These are phyloP conservation scores for Euplexia lucipara DNA, from an alignment of 2,888 invertebrate species.

Conservation along the genomic window DNA sequence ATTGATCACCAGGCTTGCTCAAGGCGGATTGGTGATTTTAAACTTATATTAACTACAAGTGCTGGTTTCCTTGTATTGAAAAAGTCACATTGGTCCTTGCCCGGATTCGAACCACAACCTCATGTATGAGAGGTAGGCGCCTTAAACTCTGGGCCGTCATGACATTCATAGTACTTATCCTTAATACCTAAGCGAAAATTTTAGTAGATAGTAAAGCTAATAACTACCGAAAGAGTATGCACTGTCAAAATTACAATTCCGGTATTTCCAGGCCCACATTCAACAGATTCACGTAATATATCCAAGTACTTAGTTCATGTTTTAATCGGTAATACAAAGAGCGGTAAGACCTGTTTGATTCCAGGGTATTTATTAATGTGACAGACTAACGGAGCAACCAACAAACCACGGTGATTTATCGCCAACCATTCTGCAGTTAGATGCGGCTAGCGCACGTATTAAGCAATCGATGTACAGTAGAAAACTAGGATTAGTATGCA, in stretches of 20 bases:
- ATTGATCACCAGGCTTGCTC: too few species aligned
- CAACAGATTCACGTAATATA: constrained; percentile 30
- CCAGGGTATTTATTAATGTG: constrained; percentile 57
- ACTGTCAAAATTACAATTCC: constrained; percentile 25
- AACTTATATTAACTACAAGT: too few species aligned
- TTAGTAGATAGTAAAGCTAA: too few species aligned
- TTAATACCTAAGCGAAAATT: too few species aligned
- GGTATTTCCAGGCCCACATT: constrained; percentile 25
- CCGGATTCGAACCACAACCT: too few species aligned
- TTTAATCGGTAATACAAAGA: constrained; percentile 26
- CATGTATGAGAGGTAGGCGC: too few species aligned
- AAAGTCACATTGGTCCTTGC: too few species aligned
- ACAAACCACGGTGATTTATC: constrained; percentile 42
- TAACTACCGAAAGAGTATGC: too few species aligned
- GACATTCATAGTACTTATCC: too few species aligned
- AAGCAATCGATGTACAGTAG: constrained; percentile 31
- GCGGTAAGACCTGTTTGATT: constrained; percentile 41
- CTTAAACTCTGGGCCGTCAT: too few species aligned
- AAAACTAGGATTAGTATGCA: constrained; percentile 8
- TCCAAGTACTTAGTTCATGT: constrained; percentile 23
- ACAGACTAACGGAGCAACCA: constrained; percentile 42
- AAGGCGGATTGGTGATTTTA: too few species aligned
- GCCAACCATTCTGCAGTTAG: constrained; percentile 25
- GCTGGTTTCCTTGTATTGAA: too few species aligned
- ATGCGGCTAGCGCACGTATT: constrained; percentile 29